These are phyloP conservation scores for Ophioderma brevispina DNA, from an alignment of 35 echinoderm and acorn worm genomes.

Conservation along the genomic window DNA sequence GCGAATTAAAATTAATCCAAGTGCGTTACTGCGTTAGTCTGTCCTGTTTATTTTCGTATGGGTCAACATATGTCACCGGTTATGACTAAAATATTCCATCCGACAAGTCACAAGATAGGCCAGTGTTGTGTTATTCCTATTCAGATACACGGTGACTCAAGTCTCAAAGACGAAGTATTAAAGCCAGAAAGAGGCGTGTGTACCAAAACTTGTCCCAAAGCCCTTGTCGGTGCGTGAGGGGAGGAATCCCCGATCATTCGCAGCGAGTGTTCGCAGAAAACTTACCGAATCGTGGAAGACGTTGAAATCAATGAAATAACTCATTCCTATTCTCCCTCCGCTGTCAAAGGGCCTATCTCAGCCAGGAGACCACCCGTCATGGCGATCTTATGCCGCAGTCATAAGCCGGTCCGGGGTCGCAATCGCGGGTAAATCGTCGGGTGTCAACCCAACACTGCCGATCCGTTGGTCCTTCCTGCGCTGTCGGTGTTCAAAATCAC, in stretches of 20 bases:
- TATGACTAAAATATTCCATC: too few relatives aligned
- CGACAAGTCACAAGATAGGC: too few relatives aligned
- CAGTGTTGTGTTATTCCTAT: too few relatives aligned
- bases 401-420: conserved; percentile 47
- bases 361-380: conserved; percentile 52
- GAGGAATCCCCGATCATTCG: too few relatives aligned
- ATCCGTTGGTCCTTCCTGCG: not conserved
- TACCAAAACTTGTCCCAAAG: not conserved
- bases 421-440: conserved; percentile 54
- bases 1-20: too few relatives aligned
- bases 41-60: too few relatives aligned
- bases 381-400: conserved; percentile 54
- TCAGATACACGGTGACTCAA: too few relatives aligned
- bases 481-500: not conserved
- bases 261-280: not conserved
- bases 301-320: not conserved
- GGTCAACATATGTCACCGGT: too few relatives aligned
- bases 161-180: too few relatives aligned
- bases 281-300: not conserved
- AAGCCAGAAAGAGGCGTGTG: not conserved
- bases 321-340: conserved; percentile 27
- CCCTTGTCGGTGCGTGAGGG: too few relatives aligned
- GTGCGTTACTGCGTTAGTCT: too few relatives aligned
- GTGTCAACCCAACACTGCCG: not conserved
- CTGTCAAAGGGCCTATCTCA: conserved; percentile 50